These are phyloP conservation scores for Embidobia sp. DNA, from an alignment of 2,888 invertebrate genomes.

Conservation along the genomic window DNA sequence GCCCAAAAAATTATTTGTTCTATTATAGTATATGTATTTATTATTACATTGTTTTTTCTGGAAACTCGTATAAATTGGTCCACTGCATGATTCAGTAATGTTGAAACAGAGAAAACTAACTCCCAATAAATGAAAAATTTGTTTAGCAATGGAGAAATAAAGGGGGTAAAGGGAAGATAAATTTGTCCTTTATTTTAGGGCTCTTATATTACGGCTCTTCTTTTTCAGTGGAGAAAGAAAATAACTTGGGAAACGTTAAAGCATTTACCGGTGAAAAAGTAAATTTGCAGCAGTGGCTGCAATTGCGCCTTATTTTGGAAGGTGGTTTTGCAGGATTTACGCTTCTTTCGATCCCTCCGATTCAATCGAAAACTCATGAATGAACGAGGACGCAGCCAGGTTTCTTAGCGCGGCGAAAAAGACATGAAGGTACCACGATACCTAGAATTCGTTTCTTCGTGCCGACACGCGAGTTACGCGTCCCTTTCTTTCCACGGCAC, in stretches of 20 bases:
- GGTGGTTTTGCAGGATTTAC: constrained; percentile 66
- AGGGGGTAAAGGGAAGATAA: too few relatives aligned
- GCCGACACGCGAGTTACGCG: constrained; percentile 60
- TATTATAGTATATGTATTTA: too few relatives aligned
- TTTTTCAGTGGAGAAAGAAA: constrained; percentile 1
- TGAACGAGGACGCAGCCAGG: constrained; percentile 66
- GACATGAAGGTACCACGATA: constrained; percentile 41
- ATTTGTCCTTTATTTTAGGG: too few relatives aligned
- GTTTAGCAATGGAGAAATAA: too few relatives aligned
- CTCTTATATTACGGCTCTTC: not conserved
- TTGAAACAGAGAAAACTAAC: too few relatives aligned
- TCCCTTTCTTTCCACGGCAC: constrained; percentile 27
- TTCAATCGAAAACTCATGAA: constrained; percentile 74
- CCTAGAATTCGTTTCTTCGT: constrained; percentile 61
- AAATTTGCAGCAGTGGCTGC: constrained; percentile 34
- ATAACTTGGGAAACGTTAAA: constrained; percentile 7
- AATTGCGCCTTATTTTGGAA: constrained; percentile 57
- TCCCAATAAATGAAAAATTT: too few relatives aligned
- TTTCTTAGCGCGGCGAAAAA: constrained; percentile 36
- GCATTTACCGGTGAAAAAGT: constrained; percentile 32
- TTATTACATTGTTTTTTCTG: too few relatives aligned
- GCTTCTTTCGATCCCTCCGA: constrained; percentile 70
- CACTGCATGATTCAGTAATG: too few relatives aligned
- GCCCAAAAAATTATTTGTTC: too few relatives aligned
- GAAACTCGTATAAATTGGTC: too few relatives aligned